Conservation (phyloP, 2,113 vertebrate genomes). For the Ibidorhyncha struthersii region DNA sequence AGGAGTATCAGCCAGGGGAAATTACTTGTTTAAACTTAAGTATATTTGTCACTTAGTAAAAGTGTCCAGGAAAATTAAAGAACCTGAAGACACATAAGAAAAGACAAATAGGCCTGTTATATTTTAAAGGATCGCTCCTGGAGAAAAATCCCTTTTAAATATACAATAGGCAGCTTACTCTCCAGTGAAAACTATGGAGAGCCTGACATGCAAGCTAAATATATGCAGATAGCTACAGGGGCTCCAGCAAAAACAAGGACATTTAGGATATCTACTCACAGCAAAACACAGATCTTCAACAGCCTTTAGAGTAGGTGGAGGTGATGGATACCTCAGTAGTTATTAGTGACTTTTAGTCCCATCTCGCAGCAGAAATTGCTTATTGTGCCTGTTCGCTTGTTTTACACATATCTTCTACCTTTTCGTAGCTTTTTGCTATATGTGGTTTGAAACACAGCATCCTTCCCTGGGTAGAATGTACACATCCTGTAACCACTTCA, state of each 20-base stretch:
- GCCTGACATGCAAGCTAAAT: background rate
- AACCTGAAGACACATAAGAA: conserved; percentile 3
- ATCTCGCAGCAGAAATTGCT: background rate
- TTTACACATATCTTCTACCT: background rate
- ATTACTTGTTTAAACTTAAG: conserved; percentile 43
- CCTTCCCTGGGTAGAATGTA: background rate
- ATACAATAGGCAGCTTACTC: background rate
- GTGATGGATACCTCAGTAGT: background rate
- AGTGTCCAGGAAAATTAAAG: conserved; percentile 35
- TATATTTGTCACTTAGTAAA: conserved; percentile 55
- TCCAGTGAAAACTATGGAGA: background rate
- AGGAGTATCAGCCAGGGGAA: conserved; percentile 12
- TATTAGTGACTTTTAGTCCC: background rate
- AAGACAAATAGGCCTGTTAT: conserved; percentile 35
- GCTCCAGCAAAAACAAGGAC: conserved; percentile 13
- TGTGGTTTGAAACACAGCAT: background rate
- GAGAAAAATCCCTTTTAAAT: conserved; percentile 47
- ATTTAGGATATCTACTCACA: background rate
- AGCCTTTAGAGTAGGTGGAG: background rate
- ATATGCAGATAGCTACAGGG: background rate
- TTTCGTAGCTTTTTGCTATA: background rate
- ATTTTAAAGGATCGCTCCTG: conserved; percentile 12
- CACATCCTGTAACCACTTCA: background rate
- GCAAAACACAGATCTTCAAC: background rate
- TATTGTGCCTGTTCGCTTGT: background rate